Conservation (phyloP, 2,888 invertebrate genomes). For the Cataglyphis cursor region DNA sequence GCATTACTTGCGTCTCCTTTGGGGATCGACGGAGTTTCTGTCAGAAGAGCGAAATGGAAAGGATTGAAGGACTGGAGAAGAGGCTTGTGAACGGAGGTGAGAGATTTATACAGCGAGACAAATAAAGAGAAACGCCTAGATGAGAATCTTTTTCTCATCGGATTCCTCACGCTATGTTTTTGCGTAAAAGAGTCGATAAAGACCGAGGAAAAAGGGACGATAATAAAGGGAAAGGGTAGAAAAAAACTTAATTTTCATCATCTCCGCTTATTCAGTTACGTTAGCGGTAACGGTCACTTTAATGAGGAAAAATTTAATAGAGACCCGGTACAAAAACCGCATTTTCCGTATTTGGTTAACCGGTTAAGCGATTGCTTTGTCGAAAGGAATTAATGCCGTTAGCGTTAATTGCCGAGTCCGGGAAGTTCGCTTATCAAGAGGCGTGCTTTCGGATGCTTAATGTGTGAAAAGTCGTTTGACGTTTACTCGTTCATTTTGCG, state of each 20-base stretch:
- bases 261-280: constrained; percentile 46
- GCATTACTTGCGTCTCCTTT: constrained; percentile 80
- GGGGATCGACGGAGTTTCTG: constrained; percentile 70
- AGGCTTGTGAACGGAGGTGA: constrained; percentile 45
- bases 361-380: constrained; percentile 52
- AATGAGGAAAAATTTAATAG: constrained; percentile 45
- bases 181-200: constrained; percentile 22
- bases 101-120: constrained; percentile 48
- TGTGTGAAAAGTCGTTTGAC: constrained; percentile 75
- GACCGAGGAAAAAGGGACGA: constrained; percentile 59
- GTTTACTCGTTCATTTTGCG: constrained; percentile 69
- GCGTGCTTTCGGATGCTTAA: constrained; percentile 57
- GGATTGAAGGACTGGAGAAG: constrained; percentile 69
- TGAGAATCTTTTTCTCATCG: constrained; percentile 77
- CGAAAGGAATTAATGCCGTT: constrained; percentile 54
- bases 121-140: constrained; percentile 77
- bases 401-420: constrained; percentile 46
- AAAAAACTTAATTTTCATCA: constrained; percentile 46
- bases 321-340: constrained; percentile 42
- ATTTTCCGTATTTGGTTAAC: constrained; percentile 49
- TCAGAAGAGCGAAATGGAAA: constrained; percentile 51
- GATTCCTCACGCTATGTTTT: constrained; percentile 28
- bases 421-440: constrained; percentile 61
- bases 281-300: constrained; percentile 43
- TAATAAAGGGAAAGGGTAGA: constrained; percentile 49